A percentile compares a stretch with the other conserved stretches of the same genome.
Conservation (phyloP, 2,888 invertebrate genomes). For the Sialis fuliginosa region DNA sequence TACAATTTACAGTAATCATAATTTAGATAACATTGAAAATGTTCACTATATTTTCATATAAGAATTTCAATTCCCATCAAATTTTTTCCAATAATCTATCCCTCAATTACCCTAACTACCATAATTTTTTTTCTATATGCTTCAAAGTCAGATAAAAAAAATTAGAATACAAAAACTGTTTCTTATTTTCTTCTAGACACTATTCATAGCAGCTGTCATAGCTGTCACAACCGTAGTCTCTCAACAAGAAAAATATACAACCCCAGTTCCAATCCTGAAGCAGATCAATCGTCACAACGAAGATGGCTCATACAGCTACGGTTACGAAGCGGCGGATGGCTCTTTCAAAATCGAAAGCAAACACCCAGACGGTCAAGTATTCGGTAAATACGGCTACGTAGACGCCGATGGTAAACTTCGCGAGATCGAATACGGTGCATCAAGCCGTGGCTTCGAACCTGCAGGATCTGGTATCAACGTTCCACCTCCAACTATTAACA, state of each 20-base stretch:
- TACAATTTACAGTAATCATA: no score
- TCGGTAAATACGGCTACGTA: constrained; percentile 79
- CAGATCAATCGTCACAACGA: constrained; percentile 75
- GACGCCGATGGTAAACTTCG: constrained; percentile 57
- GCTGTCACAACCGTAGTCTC: constrained; percentile 16
- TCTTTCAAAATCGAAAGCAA: constrained; percentile 80
- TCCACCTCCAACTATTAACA: constrained; percentile 53
- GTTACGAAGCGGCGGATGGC: constrained; percentile 74
- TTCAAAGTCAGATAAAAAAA: background rate
- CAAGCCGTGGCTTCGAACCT: constrained; percentile 65
- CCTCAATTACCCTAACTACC: no score
- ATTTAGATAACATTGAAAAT: no score
- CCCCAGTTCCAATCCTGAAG: constrained; percentile 64
- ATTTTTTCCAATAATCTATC: no score
- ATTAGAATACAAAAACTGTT: background rate
- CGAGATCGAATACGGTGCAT: constrained; percentile 75
- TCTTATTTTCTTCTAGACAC: constrained; percentile 16
- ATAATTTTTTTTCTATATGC: background rate
- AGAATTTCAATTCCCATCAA: no score
- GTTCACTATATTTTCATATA: no score
- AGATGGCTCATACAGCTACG: constrained; percentile 76
- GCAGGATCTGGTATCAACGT: constrained; percentile 61
- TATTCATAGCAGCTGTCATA: constrained; percentile 18
- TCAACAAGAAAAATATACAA: constrained; percentile 39
- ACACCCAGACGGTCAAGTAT: constrained; percentile 65